Evolutionary conservation across 2,797 vertebrate genomes (phyloP), one percentile per base, ranked within the genome.

Genomic region (Limosa lapponica): DNA sequence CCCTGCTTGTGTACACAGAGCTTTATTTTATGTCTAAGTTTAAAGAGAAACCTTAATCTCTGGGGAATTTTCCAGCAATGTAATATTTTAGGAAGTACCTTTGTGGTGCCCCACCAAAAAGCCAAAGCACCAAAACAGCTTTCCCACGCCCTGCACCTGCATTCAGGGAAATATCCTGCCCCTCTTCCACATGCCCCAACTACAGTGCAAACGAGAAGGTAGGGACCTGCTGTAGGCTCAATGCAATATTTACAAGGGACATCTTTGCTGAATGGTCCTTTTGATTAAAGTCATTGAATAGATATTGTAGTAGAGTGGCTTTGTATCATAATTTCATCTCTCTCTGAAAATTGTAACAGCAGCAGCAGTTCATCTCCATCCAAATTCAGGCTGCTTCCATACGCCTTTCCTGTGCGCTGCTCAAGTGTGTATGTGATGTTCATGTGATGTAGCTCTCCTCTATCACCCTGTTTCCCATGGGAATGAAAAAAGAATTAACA

Each of bases 1-100:
- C 59, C 55, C 39, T 66, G 71, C 12, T 34, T 94, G 28, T 82
- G 36, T 66, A 82, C 55, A 55, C 16, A 49, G 44, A 17, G 24
- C n/a, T 93, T 95, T 66, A 82, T 74, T 94, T 83, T 65, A 52
- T 91, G 57, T 70, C 52, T 74, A 44, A 61, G 14, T 52, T 87
- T 73, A 81, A 92, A 89, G 74, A 78, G 64, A 88, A 92, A 51
- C 37, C 6, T 39, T 49, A 46, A 16, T 58, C 82, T 94, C 87
- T 84, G 23, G 77, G 83, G 88, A 87, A 87, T 78, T 95, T 95
- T 88, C 80, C 46, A 62, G 19, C 10, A 4, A 49, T 69, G 54
- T 51, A 89, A 34, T 79, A 54, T 74, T 92, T 91, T 74, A 88
- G 24, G 61, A 73, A 72, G 71, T 59, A 89, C 28, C 17, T 92